Evolutionary conservation across 2,797 vertebrate species (phyloP).

Genomic region (Orestias chungarensis): DNA sequence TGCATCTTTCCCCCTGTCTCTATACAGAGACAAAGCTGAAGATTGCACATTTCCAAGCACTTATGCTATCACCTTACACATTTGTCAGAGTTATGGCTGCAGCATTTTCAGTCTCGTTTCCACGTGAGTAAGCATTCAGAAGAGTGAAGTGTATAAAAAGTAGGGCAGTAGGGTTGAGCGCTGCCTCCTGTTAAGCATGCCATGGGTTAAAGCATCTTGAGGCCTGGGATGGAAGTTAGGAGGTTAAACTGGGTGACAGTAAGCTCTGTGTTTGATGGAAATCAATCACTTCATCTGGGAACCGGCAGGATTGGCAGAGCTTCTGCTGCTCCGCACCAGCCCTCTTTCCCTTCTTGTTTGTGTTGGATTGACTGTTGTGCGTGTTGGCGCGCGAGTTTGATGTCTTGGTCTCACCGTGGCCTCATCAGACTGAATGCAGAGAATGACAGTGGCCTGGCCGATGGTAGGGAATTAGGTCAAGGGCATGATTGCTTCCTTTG

Average conservation of each 20-base stretch:
- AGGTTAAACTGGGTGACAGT: constrained; percentile 49
- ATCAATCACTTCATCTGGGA: constrained; percentile 75
- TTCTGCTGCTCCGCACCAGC: constrained; percentile 73
- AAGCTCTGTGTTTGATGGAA: constrained; percentile 71
- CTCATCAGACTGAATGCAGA: constrained; percentile 57
- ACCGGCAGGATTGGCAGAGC: constrained; percentile 62
- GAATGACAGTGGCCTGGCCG: constrained; percentile 53
- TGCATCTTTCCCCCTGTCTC: background rate
- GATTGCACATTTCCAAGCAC: constrained; percentile 3
- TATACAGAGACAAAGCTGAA: background rate
- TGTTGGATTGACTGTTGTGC: constrained; percentile 49
- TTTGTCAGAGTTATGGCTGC: constrained; percentile 10
- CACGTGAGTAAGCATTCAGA: constrained; percentile 17
- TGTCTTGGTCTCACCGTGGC: constrained; percentile 33
- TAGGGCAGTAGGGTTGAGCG: constrained; percentile 67
- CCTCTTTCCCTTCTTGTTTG: constrained; percentile 59
- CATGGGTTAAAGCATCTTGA: constrained; percentile 67
- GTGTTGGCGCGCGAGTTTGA: constrained; percentile 23
- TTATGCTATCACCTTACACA: background rate
- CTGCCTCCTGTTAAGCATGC: constrained; percentile 56
- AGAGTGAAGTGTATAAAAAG: constrained; percentile 53
- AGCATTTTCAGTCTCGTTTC: constrained; percentile 2
- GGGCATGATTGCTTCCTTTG: constrained; percentile 56
- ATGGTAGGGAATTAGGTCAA: constrained; percentile 69
- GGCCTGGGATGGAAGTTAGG: constrained; percentile 34